Evolutionary conservation across 2,113 vertebrate genomes (phyloP), one percentile per base, ranked within the genome.

Genomic region (Daphoenositta chrysoptera): DNA sequence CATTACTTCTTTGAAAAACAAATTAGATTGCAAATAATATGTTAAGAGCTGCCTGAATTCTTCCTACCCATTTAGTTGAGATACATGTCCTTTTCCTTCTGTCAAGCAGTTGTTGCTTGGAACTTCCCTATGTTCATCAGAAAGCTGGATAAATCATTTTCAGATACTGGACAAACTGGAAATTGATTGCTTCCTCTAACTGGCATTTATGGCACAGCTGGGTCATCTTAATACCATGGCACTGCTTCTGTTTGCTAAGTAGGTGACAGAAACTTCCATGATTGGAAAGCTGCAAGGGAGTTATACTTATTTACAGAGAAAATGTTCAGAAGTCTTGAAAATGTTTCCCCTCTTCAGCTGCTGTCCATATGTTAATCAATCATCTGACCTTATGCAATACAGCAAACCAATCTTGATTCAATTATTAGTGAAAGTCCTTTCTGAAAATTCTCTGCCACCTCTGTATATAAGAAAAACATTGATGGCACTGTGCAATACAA

Each of bases 1-100:
- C 79, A 91, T 91, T 90, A 69, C 76, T 87, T 83, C 66, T 97
- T 93, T 95, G 87, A 96, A 97, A 97, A 97, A 96, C 89, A 97
- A 97, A 96, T 94, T 88, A 94, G 84, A 87, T 80, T 87, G 75
- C 71, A 95, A 96, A 90, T 93, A 86, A 56, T 83, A 91, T 44
- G 71, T 83, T 77, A 76, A 71, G 79, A 95, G 58, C 47, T 84
- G 64, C 45, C 69, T 73, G 69, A 84, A 87, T 93, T 86, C 35
- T 84, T 94, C 65, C 53, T 90, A 37, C 33, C 26, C 22, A 20
- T 77, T 81, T 64, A 66, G 39, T 17, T 81, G 42, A 83, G 61
- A 48, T 63, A 33, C 39, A 57, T 73, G 56, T 91, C 19, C 28
- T 77, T 88, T 88, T 93, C 66, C 30, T 35, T 83, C 35, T 83